phyloP scores from a whole-genome alignment of 2,797 vertebrate species.

The Lophius americanus region DNA sequence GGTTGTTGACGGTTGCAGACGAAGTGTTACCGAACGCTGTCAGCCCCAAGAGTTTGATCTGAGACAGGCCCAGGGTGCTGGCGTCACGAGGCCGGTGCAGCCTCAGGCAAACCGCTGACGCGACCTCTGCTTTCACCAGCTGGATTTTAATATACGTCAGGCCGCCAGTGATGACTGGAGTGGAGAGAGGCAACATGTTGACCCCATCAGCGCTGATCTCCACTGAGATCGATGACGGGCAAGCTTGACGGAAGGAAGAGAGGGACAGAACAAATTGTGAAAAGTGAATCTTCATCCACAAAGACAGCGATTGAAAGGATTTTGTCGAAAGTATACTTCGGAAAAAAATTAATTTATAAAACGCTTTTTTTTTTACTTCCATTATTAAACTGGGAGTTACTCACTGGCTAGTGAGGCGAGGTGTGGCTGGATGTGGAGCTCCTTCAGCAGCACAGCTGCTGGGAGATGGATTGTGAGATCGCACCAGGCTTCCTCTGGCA shows the following conservation, averaged over 20 bases:
- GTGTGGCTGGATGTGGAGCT: slow-evolving; percentile 98
- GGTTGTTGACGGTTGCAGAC: slow-evolving; percentile 97
- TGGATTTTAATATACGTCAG: slow-evolving; percentile 99
- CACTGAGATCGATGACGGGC: slow-evolving; percentile 97
- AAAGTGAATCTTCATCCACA: background rate
- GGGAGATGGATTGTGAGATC: slow-evolving; percentile 99
- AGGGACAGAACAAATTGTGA: background rate
- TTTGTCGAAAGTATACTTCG: no score
- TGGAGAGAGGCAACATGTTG: slow-evolving; percentile 97
- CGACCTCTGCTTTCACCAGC: slow-evolving; percentile 97
- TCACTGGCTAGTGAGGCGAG: slow-evolving; percentile 98
- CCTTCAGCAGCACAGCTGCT: slow-evolving; percentile 94
- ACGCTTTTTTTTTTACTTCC: background rate
- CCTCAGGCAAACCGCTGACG: slow-evolving; percentile 95
- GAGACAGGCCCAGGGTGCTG: slow-evolving; percentile 95
- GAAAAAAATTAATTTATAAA: no score
- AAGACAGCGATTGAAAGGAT: background rate
- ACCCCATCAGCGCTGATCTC: slow-evolving; percentile 98
- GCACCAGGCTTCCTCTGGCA: slow-evolving; percentile 98
- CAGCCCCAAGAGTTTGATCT: slow-evolving; percentile 96
- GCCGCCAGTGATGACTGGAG: slow-evolving; percentile 95
- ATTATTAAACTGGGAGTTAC: slow-evolving; percentile 51
- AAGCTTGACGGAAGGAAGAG: slow-evolving; percentile 79
- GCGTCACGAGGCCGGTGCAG: slow-evolving; percentile 96
- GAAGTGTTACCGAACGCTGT: slow-evolving; percentile 98